phyloP scores from a whole-genome alignment of 2,888 invertebrate genomes.

The Amphiduros pacificus region DNA sequence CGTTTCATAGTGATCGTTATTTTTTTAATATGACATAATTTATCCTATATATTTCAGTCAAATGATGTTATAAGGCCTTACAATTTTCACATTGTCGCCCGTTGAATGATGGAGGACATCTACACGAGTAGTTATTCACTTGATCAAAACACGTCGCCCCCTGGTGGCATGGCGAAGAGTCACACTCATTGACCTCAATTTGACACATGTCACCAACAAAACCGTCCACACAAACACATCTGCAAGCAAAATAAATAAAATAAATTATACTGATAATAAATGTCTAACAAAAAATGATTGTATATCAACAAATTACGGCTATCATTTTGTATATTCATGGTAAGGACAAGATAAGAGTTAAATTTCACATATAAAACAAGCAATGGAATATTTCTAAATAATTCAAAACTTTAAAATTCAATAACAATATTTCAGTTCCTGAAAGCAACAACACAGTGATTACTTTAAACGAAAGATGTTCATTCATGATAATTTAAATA shows the following conservation, averaged over 20 bases:
- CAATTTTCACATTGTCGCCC: constrained; percentile 39
- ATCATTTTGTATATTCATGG: constrained; percentile 31
- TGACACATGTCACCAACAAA: constrained; percentile 64
- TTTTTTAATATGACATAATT: background rate
- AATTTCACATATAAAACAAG: background rate
- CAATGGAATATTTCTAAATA: no score
- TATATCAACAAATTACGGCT: background rate
- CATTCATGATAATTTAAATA: no score
- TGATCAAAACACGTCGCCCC: constrained; percentile 40
- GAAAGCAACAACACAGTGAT: no score
- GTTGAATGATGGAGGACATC: constrained; percentile 39
- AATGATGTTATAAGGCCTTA: constrained; percentile 17
- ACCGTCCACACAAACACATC: constrained; percentile 66
- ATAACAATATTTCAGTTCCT: no score
- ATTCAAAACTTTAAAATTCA: no score
- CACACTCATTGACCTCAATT: constrained; percentile 45
- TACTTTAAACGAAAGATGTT: no score
- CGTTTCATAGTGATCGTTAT: background rate
- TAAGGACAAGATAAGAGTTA: background rate
- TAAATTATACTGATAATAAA: background rate
- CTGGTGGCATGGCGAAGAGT: constrained; percentile 23
- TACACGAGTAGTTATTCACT: constrained; percentile 34
- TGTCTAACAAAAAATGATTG: no score
- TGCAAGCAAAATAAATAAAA: constrained; percentile 36
- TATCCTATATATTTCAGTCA: background rate